Conservation (phyloP, 2,888 invertebrate species). For the Biston betularia region DNA sequence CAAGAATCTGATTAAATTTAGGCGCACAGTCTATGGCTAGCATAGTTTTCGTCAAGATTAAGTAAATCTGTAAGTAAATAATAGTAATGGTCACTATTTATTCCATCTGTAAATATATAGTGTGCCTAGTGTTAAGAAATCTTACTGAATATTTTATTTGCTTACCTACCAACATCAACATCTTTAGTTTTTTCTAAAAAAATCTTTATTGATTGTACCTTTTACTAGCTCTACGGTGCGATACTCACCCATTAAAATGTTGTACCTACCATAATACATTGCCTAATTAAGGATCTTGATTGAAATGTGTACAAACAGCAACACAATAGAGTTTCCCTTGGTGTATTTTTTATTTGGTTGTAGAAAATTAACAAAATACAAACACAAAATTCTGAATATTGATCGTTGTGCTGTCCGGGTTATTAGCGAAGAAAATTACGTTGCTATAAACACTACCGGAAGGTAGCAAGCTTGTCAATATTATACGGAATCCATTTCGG, state of each 20-base stretch:
- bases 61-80: slow-evolving; percentile 50
- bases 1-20: slow-evolving; percentile 55
- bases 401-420: too few species aligned
- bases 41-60: slow-evolving; percentile 44
- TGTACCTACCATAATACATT: neutral
- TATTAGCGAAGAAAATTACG: too few species aligned
- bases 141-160: neutral
- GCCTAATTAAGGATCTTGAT: slow-evolving; percentile 7
- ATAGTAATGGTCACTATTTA: neutral
- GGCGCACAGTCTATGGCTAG: slow-evolving; percentile 55
- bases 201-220: slow-evolving; percentile 12
- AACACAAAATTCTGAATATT: too few species aligned
- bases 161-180: slow-evolving; percentile 54
- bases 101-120: neutral
- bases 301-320: slow-evolving; percentile 18
- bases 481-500: too few species aligned
- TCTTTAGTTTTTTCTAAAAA: slow-evolving; percentile 40
- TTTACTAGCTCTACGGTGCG: slow-evolving; percentile 10
- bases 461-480: too few species aligned
- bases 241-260: slow-evolving; percentile 10
- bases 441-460: too few species aligned
- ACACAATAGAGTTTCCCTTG: neutral
- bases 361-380: too few species aligned
- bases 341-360: neutral
- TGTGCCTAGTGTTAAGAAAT: neutral